phyloP scores from a whole-genome alignment of 2,888 invertebrate genomes.

The Aspidiotus rigidus region DNA sequence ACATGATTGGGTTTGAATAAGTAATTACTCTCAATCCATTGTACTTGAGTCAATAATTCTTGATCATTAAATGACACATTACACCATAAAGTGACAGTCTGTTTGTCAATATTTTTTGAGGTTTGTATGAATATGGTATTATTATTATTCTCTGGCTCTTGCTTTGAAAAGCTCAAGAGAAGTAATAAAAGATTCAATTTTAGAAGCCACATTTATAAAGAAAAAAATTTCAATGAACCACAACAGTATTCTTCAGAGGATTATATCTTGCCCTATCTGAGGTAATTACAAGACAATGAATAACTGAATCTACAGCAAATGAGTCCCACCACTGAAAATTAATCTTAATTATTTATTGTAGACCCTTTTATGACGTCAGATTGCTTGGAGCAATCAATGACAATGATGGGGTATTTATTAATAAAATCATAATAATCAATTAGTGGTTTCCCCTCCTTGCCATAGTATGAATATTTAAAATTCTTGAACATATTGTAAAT shows the following conservation, averaged over 20 bases:
- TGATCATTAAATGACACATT: slow-evolving; percentile 19
- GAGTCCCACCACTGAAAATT: slow-evolving; percentile 15
- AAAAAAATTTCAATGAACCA: slow-evolving; percentile 19
- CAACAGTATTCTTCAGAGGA: slow-evolving; percentile 20
- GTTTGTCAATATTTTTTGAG: slow-evolving; percentile 14
- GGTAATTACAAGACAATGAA: slow-evolving; percentile 18
- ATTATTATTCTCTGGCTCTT: too few relatives aligned
- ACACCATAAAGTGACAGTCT: slow-evolving; percentile 15
- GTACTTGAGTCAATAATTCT: slow-evolving; percentile 6
- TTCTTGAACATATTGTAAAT: slow-evolving; percentile 14
- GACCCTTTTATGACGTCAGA: slow-evolving; percentile 13
- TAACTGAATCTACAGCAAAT: slow-evolving; percentile 21
- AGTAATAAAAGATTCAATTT: slow-evolving; percentile 16
- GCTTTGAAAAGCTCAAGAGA: slow-evolving; percentile 7
- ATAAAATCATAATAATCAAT: slow-evolving; percentile 17
- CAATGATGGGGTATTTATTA: slow-evolving; percentile 11
- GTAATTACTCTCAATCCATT: slow-evolving; percentile 16
- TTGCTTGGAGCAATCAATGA: slow-evolving; percentile 7
- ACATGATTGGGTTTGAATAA: neutral
- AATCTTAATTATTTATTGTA: slow-evolving; percentile 18
- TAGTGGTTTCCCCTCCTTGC: slow-evolving; percentile 9
- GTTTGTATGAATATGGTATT: slow-evolving; percentile 21
- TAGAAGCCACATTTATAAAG: slow-evolving; percentile 15
- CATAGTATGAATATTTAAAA: slow-evolving; percentile 13
- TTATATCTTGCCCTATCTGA: slow-evolving; percentile 24